A percentile compares a stretch with the other conserved stretches of the same genome.
phyloP scores from a whole-genome alignment of 2,797 vertebrate genomes.

The Perodicticus potto region DNA sequence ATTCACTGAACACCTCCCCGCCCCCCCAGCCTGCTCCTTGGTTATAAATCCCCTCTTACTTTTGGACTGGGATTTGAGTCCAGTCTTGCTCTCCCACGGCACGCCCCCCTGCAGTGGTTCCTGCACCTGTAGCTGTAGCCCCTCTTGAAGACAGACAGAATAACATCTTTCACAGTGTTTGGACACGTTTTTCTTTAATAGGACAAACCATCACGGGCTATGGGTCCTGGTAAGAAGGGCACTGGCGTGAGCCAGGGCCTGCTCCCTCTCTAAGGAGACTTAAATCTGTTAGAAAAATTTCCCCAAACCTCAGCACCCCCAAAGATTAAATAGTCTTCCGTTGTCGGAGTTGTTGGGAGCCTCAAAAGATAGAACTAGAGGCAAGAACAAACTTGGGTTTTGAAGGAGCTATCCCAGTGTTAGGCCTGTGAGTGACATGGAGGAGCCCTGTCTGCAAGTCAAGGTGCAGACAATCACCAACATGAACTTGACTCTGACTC shows the following conservation, averaged over 20 bases:
- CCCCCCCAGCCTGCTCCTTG: background rate
- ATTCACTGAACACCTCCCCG: too few relatives aligned
- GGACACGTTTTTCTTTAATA: background rate
- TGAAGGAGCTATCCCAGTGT: background rate
- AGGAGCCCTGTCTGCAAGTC: rapidly evolving
- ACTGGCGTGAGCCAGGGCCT: background rate
- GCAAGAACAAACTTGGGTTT: background rate
- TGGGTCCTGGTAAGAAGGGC: background rate
- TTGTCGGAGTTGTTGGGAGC: background rate
- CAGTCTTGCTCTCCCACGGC: background rate
- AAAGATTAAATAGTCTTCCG: background rate
- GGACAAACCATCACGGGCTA: background rate
- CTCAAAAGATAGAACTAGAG: background rate
- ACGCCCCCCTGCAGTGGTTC: background rate
- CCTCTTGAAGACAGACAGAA: background rate
- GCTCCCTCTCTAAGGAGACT: background rate
- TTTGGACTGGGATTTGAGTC: background rate
- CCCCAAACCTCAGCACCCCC: background rate
- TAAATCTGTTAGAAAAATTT: background rate
- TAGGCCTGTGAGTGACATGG: rapidly evolving
- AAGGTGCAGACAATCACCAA: background rate
- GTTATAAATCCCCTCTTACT: background rate
- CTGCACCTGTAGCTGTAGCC: rapidly evolving
- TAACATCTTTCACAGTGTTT: background rate
- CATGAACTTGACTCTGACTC: background rate